These are phyloP conservation scores for Cygnus olor DNA, from an alignment of 2,797 vertebrate species.

Conservation along the genomic window DNA sequence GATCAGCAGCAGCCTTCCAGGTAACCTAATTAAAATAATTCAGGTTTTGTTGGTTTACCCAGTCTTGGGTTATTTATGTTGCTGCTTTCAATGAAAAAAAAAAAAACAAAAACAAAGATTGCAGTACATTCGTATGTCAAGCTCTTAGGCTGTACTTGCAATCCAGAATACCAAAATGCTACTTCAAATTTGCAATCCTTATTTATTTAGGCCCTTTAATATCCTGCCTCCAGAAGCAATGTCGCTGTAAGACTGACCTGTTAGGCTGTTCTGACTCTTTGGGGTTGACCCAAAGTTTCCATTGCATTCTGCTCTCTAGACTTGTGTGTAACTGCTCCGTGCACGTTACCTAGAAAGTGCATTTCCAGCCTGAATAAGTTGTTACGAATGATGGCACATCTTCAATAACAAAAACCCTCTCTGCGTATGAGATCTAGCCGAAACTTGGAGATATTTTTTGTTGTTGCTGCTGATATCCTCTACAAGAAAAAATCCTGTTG, in stretches of 20 bases:
- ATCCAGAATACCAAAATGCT: neutral
- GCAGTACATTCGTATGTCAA: neutral
- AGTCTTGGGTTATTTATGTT: neutral
- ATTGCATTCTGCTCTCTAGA: neutral
- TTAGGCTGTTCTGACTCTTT: neutral
- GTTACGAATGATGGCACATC: neutral
- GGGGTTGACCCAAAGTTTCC: neutral
- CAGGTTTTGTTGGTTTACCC: neutral
- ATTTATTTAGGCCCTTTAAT: neutral
- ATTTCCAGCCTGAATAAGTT: neutral
- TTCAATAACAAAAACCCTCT: neutral
- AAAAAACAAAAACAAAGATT: neutral
- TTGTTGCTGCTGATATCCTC: neutral
- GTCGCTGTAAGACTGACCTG: accelerated
- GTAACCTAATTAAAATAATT: too few relatives aligned
- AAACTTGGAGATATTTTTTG: neutral
- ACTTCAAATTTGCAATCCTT: neutral
- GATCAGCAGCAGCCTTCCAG: neutral
- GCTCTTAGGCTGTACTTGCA: neutral
- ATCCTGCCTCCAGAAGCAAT: neutral
- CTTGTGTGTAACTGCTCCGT: neutral
- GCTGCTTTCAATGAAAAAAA: neutral
- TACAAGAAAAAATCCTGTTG: neutral
- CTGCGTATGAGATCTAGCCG: neutral
- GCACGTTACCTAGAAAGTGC: neutral